Evolutionary conservation across 2,888 invertebrate genomes (phyloP), one percentile per base, ranked within the genome.

Genomic region (Hemistola chrysoprasaria): DNA sequence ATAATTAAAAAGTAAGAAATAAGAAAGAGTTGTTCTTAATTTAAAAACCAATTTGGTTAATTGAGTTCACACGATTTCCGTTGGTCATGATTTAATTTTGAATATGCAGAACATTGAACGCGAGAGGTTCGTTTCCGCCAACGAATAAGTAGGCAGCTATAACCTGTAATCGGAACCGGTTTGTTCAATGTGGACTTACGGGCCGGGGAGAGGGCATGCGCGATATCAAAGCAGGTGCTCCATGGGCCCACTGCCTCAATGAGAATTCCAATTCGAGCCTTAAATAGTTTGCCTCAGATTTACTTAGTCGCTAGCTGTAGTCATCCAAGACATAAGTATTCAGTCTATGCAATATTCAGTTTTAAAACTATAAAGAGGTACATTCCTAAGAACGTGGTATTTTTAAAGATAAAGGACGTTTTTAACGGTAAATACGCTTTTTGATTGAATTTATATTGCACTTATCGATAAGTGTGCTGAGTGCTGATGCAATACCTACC

Each of bases 101-200:
- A 69, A 69, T 74, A 78, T 80, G 76, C 76, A 76, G 65, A 69
- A 69, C 67, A 62, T 68, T 62, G 60, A 64, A 74, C 67, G 69
- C 67, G 70, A 78, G 72, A 78, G 73, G 75, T 81, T 78, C 73
- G 81, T 86, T 87, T 86, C 85, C 87, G 87, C 84, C 83, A 83
- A 85, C 78, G 78, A 73, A 82, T 80, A 82, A 79, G 82, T 81
- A 77, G 78, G 81, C 71, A 77, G 81, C 72, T 77, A 86, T 82
- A 87, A 87, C 88, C 87, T 74, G 88, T 84, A 87, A 85, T 83
- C 78, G 72, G 68, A 88, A 88, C 87, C 87, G 87, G 87, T 88
- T 87, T 78, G 56, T 69, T 76, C 79, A 78, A 83, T 78, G 85
- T 82, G 80, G 82, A 81, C 78, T 83, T 79, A 83, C 83, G 77